Evolutionary conservation across 2,888 invertebrate species (phyloP).

Genomic region (Apotomis capreana): DNA sequence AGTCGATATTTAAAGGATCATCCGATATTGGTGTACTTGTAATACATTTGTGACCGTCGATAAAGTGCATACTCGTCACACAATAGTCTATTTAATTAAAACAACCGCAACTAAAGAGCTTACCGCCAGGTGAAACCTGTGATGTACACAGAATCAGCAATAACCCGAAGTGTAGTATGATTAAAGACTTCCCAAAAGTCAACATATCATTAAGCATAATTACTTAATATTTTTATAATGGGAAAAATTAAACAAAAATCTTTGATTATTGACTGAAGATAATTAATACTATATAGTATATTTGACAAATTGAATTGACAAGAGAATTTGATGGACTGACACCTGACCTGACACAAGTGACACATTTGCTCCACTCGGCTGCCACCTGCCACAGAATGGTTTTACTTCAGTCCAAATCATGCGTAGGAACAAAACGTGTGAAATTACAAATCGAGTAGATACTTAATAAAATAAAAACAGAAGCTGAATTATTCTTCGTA

Average conservation of each 20-base stretch:
- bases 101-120: slow-evolving; percentile 20
- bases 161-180: slow-evolving; percentile 26
- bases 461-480: too few relatives aligned
- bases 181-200: background rate
- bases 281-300: background rate
- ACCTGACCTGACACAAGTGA: background rate
- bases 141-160: slow-evolving; percentile 35
- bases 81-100: background rate
- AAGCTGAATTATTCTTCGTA: too few relatives aligned
- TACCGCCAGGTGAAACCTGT: slow-evolving; percentile 37
- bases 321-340: background rate
- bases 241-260: background rate
- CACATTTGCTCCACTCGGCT: too few relatives aligned
- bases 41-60: too few relatives aligned
- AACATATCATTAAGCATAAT: slow-evolving; percentile 10
- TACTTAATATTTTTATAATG: background rate
- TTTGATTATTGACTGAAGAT: background rate
- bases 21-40: too few relatives aligned
- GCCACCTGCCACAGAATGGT: too few relatives aligned
- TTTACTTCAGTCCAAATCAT: too few relatives aligned
- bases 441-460: too few relatives aligned
- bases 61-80: background rate
- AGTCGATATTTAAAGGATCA: too few relatives aligned
- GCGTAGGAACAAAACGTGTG: too few relatives aligned
- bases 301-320: background rate